These are phyloP conservation scores for Netelia virgata DNA, from an alignment of 2,888 invertebrate genomes.

Conservation along the genomic window DNA sequence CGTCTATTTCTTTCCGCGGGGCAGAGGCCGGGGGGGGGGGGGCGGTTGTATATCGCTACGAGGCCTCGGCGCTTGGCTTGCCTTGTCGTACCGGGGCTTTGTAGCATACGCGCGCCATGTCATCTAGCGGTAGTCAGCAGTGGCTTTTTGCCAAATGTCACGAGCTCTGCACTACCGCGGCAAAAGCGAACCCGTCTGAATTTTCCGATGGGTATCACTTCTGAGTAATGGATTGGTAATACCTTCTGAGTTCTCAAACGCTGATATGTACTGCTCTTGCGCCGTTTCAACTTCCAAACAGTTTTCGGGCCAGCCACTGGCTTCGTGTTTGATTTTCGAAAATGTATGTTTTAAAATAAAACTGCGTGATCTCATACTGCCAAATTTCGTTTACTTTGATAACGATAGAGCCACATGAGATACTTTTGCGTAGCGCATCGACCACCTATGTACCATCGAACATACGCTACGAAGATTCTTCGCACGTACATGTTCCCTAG, in stretches of 20 bases:
- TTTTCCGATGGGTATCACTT: too few relatives aligned
- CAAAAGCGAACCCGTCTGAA: too few relatives aligned
- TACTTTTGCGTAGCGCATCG: conserved; percentile 76
- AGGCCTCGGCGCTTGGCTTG: too few relatives aligned
- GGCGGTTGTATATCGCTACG: too few relatives aligned
- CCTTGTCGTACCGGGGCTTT: too few relatives aligned
- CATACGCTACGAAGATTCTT: conserved; percentile 68
- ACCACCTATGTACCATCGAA: conserved; percentile 79
- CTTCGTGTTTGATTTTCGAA: conserved; percentile 73
- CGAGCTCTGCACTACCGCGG: too few relatives aligned
- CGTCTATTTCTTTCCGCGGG: too few relatives aligned
- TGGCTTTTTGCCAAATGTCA: too few relatives aligned
- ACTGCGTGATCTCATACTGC: conserved; percentile 26
- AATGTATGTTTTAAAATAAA: conserved; percentile 64
- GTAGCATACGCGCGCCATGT: too few relatives aligned
- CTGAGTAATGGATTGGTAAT: too few relatives aligned
- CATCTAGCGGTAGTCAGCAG: too few relatives aligned
- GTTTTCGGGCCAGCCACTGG: conserved; percentile 70
- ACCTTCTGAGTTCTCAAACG: conserved; percentile 63
- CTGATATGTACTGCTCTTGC: conserved; percentile 29
- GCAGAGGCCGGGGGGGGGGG: too few relatives aligned
- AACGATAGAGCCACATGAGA: conserved; percentile 22
- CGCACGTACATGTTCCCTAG: conserved; percentile 67
- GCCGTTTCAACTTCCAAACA: conserved; percentile 51
- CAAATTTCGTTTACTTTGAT: conserved; percentile 56